Percentiles rank a stretch among this genome's conserved stretches.
These are phyloP conservation scores for Hyperopisus bebe DNA, from an alignment of 2,113 vertebrate genomes.

Conservation along the genomic window DNA sequence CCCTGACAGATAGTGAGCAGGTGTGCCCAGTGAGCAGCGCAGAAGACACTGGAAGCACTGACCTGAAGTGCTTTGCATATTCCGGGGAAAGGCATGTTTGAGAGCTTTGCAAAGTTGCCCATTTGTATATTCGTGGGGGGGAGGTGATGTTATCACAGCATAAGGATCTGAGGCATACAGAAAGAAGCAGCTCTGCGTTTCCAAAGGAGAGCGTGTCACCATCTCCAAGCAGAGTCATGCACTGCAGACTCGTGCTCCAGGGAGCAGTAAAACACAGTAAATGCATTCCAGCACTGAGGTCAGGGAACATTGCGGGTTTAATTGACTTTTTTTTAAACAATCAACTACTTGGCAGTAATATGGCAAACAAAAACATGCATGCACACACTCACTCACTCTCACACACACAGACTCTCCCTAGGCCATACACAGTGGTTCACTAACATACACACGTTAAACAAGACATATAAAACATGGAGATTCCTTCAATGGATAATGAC, in stretches of 20 bases:
- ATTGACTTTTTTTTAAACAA: constrained; percentile 4
- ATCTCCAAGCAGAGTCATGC: not conserved
- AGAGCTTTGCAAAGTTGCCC: not conserved
- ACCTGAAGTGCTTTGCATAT: constrained; percentile 15
- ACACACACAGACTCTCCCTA: not conserved
- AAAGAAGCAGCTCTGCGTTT: not conserved
- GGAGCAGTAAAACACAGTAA: not conserved
- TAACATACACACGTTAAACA: not conserved
- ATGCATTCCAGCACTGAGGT: not conserved
- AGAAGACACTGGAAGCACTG: not conserved
- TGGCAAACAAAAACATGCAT: not conserved
- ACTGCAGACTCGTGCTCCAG: not conserved
- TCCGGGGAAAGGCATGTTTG: not conserved
- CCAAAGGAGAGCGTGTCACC: not conserved
- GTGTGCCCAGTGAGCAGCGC: not conserved
- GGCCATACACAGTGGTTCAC: not conserved
- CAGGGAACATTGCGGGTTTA: not conserved
- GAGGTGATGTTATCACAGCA: not conserved
- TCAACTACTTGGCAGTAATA: constrained; percentile 13
- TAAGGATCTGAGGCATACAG: not conserved
- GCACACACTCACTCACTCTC: not conserved
- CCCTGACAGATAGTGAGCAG: not conserved
- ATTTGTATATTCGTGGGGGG: constrained; percentile 6
- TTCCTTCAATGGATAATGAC: constrained; percentile 6
- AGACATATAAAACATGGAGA: not conserved